Percentiles rank a stretch among this genome's conserved stretches.
Evolutionary conservation across 2,113 vertebrate species (phyloP).

Genomic region (Callopanchax toddi): DNA sequence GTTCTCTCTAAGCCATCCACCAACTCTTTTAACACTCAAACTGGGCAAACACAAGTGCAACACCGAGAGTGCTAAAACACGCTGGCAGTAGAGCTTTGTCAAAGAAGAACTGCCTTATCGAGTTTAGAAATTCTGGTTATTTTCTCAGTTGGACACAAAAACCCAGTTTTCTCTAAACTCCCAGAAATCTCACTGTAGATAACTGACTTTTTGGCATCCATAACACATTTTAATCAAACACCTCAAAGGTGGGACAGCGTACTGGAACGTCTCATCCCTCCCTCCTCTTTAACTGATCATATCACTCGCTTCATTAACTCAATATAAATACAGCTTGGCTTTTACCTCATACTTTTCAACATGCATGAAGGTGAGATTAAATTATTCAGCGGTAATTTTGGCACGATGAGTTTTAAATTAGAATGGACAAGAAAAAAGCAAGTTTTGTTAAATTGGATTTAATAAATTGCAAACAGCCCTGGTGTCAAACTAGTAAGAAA

Average conservation of each 20-base stretch:
- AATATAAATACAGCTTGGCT: no score
- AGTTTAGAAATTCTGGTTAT: constrained; percentile 9
- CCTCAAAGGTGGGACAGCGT: constrained; percentile 16
- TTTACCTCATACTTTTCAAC: no score
- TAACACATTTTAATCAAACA: constrained; percentile 29
- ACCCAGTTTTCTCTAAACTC: no score
- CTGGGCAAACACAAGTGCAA: neutral
- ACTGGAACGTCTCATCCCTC: no score
- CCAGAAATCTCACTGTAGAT: no score
- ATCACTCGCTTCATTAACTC: no score
- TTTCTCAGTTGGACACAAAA: neutral
- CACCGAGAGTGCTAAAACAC: constrained; percentile 4
- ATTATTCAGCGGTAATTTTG: no score
- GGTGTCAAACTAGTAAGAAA: constrained; percentile 15
- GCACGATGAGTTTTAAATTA: no score
- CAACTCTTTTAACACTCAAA: constrained; percentile 14
- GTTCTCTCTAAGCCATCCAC: constrained; percentile 7
- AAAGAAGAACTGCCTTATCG: neutral
- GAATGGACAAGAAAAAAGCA: no score
- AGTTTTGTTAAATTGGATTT: constrained; percentile 9
- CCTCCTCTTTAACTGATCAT: no score
- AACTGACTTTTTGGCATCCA: no score
- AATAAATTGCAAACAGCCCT: constrained; percentile 27
- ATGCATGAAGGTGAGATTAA: no score
- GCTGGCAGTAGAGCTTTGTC: neutral